A percentile compares a stretch with the other conserved stretches of the same genome.
Evolutionary conservation across 2,888 invertebrate genomes (phyloP).

Genomic region (Thereva nobilitata): DNA sequence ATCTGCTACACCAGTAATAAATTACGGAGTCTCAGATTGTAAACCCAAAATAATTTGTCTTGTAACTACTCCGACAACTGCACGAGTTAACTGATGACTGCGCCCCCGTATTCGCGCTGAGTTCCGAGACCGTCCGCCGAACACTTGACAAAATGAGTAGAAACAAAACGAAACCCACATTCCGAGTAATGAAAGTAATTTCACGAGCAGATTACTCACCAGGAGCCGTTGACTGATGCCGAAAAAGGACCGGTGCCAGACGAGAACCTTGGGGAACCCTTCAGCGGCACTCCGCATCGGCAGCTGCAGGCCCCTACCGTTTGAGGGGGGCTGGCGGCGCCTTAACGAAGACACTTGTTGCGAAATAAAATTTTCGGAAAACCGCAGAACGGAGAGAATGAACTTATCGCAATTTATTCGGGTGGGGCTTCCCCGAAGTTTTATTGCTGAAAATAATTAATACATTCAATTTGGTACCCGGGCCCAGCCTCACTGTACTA

Average conservation of each 20-base stretch:
- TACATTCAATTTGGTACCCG: constrained; percentile 23
- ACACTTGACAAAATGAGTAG: constrained; percentile 11
- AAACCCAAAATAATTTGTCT: not conserved
- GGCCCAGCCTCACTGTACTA: not conserved
- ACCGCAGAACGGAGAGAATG: constrained; percentile 23
- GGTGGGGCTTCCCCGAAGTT: constrained; percentile 11
- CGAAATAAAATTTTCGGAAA: constrained; percentile 26
- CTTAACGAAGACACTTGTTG: constrained; percentile 12
- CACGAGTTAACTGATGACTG: not conserved
- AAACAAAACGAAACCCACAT: constrained; percentile 29
- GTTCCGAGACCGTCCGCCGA: not conserved
- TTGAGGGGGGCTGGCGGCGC: no score
- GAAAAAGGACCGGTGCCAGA: constrained; percentile 2
- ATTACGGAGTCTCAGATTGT: not conserved
- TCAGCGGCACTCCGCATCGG: no score
- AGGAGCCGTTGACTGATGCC: constrained; percentile 23
- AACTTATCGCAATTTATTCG: constrained; percentile 27
- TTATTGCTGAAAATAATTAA: constrained; percentile 31
- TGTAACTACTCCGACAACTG: not conserved
- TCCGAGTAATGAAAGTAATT: constrained; percentile 26
- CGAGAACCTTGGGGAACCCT: no score
- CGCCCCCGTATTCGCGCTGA: not conserved
- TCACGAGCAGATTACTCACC: constrained; percentile 22
- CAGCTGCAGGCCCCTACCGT: no score
- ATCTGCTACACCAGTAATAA: not conserved